A percentile compares a stretch with the other conserved stretches of the same genome.
phyloP scores from a whole-genome alignment of 2,113 vertebrate species.

The Sterrhoptilus dennistouni region DNA sequence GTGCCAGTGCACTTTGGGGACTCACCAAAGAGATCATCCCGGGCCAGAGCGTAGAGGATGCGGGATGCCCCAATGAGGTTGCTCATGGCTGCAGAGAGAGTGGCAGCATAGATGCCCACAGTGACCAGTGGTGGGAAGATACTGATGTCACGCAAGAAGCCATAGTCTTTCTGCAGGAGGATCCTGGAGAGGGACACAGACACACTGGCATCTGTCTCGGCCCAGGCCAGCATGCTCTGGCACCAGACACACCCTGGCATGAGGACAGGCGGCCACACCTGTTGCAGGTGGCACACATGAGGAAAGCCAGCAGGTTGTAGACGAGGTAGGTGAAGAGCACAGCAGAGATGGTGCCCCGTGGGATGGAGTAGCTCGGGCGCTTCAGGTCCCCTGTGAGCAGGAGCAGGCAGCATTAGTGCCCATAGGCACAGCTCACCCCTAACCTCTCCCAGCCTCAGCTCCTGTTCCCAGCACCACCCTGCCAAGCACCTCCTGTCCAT shows the following conservation, averaged over 20 bases:
- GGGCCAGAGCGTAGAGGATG: slow-evolving; percentile 86
- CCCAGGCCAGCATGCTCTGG: neutral
- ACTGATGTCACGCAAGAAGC: slow-evolving; percentile 87
- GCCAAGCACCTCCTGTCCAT: neutral
- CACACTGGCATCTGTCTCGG: fast-evolving
- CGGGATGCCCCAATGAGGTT: slow-evolving; percentile 89
- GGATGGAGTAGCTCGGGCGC: slow-evolving; percentile 88
- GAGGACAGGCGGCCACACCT: slow-evolving; percentile 54
- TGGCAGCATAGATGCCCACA: slow-evolving; percentile 86
- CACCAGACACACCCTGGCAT: neutral
- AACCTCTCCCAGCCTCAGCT: neutral
- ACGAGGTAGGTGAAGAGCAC: slow-evolving; percentile 90
- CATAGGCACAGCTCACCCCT: neutral
- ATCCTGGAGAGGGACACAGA: slow-evolving; percentile 47
- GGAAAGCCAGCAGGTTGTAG: slow-evolving; percentile 83
- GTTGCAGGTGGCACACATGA: slow-evolving; percentile 87
- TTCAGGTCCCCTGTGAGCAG: slow-evolving; percentile 81
- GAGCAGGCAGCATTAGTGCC: neutral
- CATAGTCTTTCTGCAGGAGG: slow-evolving; percentile 86
- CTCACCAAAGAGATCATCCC: slow-evolving; percentile 89
- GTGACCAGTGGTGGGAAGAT: slow-evolving; percentile 84
- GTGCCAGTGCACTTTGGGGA: fast-evolving
- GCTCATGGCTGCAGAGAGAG: slow-evolving; percentile 88
- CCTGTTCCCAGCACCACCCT: neutral
- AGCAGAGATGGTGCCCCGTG: slow-evolving; percentile 87